Evolutionary conservation across 2,797 vertebrate species (phyloP), one percentile per base, ranked within the genome.

Genomic region (Eospalax fontanierii): DNA sequence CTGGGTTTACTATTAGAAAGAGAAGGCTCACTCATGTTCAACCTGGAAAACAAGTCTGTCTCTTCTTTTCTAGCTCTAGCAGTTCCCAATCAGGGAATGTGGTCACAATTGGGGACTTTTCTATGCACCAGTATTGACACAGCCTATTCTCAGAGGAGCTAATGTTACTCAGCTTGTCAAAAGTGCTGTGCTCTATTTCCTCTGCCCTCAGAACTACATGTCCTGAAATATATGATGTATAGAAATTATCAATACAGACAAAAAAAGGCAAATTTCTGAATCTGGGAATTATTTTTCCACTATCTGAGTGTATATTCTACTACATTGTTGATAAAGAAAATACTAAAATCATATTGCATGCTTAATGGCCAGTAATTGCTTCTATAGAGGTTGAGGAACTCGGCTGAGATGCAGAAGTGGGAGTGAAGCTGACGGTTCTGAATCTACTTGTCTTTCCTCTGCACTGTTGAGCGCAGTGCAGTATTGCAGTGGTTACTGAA

Each of bases 261-360:
- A 97, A 95, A 86, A 43, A 40, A 2, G 24, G 1, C 88, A 16
- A 6, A 6, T 87, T 91, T 95, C 73, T 79, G 93, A 96, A 97
- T 93, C 46, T 21, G 91, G 38, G 38, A 85, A 59, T 24, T 21
- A 6, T 82, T 95, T 97, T 70, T 95, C 87, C 80, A 22, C 28
- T 30, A 50, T 73, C n/a, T 26, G 35, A 70, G 65, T 8, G 19
- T 57, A 0, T 33, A 65, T 96, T 96, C 94, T 93, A 6, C 83
- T 90, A 87, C 75, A 89, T 80, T 59, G 82, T 94, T 54, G 74
- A 75, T 85, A 85, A 90, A 66, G 22, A 6, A 75, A 95, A 70
- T 18, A 84, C 30, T 50, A 66, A 66, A 86, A 30, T 65, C 15
- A n/a, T 57, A 68, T 54, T 66, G 14, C 40, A 24, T 75, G 40